Conservation (phyloP, 2,797 vertebrate species). For the Onychomys arenicola region DNA sequence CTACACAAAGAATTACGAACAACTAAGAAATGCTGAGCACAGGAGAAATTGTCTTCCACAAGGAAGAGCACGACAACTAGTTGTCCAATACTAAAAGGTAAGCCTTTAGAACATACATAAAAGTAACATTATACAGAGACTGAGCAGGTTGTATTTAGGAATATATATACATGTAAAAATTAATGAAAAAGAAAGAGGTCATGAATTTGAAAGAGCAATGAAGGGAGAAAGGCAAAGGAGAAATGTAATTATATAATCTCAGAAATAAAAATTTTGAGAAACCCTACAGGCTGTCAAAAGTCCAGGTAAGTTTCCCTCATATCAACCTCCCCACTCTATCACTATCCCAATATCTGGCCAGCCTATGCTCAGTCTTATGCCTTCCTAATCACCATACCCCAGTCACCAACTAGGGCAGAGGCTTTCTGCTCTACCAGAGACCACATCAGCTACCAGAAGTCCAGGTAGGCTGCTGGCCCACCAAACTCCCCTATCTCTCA, state of each 20-base stretch:
- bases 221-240: neutral
- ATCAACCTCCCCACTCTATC: neutral
- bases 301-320: neutral
- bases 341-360: neutral
- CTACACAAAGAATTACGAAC: neutral
- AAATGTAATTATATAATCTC: neutral
- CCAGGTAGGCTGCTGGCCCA: neutral
- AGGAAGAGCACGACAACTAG: neutral
- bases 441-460: neutral
- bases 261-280: neutral
- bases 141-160: neutral
- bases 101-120: neutral
- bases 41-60: neutral
- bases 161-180: neutral
- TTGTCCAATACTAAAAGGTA: neutral
- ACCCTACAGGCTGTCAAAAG: neutral
- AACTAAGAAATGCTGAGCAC: neutral
- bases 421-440: neutral
- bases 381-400: neutral
- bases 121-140: neutral
- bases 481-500: neutral
- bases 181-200: neutral
- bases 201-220: neutral
- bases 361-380: neutral
- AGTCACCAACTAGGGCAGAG: neutral